Conservation (phyloP, 2,888 invertebrate species). For the Acleris holmiana region DNA sequence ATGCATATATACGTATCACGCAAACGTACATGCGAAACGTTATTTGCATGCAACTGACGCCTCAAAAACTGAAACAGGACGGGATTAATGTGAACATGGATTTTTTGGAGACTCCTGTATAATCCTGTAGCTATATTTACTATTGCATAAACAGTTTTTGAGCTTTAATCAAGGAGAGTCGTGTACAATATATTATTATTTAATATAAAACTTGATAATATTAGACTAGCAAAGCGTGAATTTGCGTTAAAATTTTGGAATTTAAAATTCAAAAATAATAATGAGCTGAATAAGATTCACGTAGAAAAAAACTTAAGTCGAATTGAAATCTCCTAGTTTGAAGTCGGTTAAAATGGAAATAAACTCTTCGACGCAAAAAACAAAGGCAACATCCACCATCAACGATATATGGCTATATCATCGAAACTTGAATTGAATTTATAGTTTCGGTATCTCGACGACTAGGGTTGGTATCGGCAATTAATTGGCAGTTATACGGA, state of each 20-base stretch:
- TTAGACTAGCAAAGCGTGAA: no score
- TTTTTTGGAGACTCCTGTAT: slow-evolving; percentile 5
- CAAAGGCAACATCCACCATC: slow-evolving; percentile 43
- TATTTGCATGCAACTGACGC: slow-evolving; percentile 60
- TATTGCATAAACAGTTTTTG: no score
- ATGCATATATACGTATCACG: slow-evolving; percentile 67
- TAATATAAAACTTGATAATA: no score
- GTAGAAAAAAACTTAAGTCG: no score
- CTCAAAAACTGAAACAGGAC: slow-evolving; percentile 52
- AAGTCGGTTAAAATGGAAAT: no score
- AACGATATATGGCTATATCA: slow-evolving; percentile 54
- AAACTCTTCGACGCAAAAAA: neutral
- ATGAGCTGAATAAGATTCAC: no score
- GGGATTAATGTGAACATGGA: slow-evolving; percentile 16
- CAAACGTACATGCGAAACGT: slow-evolving; percentile 50
- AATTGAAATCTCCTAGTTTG: no score
- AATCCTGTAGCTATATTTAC: neutral
- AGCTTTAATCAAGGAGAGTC: no score
- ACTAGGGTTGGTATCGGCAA: slow-evolving; percentile 48
- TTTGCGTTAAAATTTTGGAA: no score
- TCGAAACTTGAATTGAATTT: slow-evolving; percentile 49
- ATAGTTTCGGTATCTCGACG: slow-evolving; percentile 59
- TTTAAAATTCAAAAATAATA: no score
- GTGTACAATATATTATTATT: no score
- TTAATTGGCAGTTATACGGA: slow-evolving; percentile 69